Base-by-base conservation (phyloP, 2,113 vertebrate species). In the Burhinus bistriatus region DNA sequence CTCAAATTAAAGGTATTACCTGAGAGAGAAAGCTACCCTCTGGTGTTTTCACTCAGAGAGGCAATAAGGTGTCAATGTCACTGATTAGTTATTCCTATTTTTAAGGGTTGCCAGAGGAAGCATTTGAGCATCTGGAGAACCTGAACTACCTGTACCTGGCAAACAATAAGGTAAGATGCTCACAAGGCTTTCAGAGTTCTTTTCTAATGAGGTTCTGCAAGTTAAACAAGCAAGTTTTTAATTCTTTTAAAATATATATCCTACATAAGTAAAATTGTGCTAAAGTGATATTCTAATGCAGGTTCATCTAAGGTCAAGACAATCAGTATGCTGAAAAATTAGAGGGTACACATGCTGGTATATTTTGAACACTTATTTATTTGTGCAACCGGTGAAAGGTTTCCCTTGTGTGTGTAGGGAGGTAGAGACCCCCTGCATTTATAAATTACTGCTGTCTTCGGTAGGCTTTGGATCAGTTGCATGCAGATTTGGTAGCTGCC, bases 91-190 rank as follows among this genome's bases (percentile, higher is more conserved):
- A 69, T 96, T 98, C 70, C 11, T 84, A 20, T 95, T 97, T 97
- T 97, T 95, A 96, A 98, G 99, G 99, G 49, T 98, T 99, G 87
- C 99, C 99, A 54, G 99, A 99, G 93, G 99, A 99, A 96, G 98
- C 98, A 11, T 99, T 99, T 97, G 98, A 99, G 91, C 98, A 98
- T 97, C 98, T 99, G 59, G 99, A 99, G 92, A 98, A 98, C 84
- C 98, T 99, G 97, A 98, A 98, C 94, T 99, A 99, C 97, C 98
- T 99, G 92, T 99, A 99, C 95, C 97, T 99, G 98, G 99, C 99
- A 92, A 99, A 99, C 96, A 99, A 99, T 93, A 99, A 99, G 98
- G 99, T 99, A 97, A 98, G 98, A 87, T 30, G 23, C n/a, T 79
- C 68, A 64, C 27, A 55, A 51, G 49, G 11, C 38, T 90, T 89